Conservation (phyloP, 2,113 vertebrate genomes). For the Pterocles orientalis region DNA sequence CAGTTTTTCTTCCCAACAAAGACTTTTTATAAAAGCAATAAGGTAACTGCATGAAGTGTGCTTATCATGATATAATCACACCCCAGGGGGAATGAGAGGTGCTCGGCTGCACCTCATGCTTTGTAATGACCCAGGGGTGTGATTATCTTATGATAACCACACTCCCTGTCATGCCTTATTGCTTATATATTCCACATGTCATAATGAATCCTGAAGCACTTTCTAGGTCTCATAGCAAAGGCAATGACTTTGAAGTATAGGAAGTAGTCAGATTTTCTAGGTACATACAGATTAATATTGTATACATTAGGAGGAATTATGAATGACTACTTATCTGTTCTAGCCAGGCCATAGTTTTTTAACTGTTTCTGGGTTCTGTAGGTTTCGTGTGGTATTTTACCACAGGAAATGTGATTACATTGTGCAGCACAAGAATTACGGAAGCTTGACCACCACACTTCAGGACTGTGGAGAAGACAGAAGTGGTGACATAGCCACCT, state of each 20-base stretch:
- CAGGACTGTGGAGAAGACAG: background rate
- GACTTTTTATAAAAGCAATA: conserved; percentile 76
- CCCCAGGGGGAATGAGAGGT: conserved; percentile 77
- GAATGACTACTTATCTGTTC: conserved; percentile 74
- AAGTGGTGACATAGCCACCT: background rate
- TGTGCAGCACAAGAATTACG: background rate
- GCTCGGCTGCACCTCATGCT: conserved; percentile 72
- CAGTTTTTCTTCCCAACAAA: conserved; percentile 73
- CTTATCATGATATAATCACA: conserved; percentile 76
- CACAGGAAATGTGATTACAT: background rate
- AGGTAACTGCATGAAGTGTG: conserved; percentile 72
- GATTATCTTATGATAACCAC: conserved; percentile 81
- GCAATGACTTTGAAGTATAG: conserved; percentile 78
- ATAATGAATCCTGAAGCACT: conserved; percentile 82
- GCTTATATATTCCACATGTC: conserved; percentile 81
- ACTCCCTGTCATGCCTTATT: conserved; percentile 82
- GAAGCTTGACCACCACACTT: background rate
- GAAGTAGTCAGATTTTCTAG: conserved; percentile 75
- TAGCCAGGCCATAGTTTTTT: conserved; percentile 64
- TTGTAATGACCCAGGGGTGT: conserved; percentile 83
- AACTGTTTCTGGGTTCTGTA: conserved; percentile 58
- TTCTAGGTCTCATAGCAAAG: conserved; percentile 72
- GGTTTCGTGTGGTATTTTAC: background rate
- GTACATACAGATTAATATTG: conserved; percentile 78
- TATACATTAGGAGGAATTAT: conserved; percentile 76